phyloP scores from a whole-genome alignment of 2,113 vertebrate species.

The Lophius piscatorius region DNA sequence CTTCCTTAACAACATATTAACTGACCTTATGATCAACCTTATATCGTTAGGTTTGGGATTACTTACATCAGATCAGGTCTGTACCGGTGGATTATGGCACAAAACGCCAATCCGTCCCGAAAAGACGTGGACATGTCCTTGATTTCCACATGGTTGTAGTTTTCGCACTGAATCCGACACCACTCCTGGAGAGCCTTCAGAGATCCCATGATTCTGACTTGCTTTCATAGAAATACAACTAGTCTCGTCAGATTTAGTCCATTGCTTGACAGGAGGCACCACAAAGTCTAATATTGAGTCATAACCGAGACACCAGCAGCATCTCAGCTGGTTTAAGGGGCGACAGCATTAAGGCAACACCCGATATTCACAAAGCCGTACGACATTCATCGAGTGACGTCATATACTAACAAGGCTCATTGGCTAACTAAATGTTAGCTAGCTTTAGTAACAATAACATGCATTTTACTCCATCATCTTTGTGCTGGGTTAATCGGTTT shows the following conservation, averaged over 20 bases:
- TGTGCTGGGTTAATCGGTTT: neutral
- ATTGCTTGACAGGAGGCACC: neutral
- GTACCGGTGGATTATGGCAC: constrained; percentile 94
- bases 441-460: constrained; percentile 26
- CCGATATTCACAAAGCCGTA: constrained; percentile 25
- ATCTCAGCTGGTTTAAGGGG: neutral
- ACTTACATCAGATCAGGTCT: constrained; percentile 96
- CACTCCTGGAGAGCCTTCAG: constrained; percentile 92
- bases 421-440: constrained; percentile 25
- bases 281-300: constrained; percentile 11
- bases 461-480: neutral
- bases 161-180: constrained; percentile 89
- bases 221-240: neutral
- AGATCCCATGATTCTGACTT: constrained; percentile 84
- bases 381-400: constrained; percentile 43
- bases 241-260: neutral
- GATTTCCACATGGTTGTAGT: constrained; percentile 88
- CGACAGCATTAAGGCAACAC: constrained; percentile 59
- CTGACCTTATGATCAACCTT: too few species aligned
- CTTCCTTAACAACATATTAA: too few species aligned
- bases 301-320: constrained; percentile 24
- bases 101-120: constrained; percentile 94
- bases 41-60: neutral
- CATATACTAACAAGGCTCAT: constrained; percentile 28
- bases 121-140: constrained; percentile 93